Evolutionary conservation across 1,140 invertebrate species (phyloP).

Genomic region (Zaprionus kolodkinae): DNA sequence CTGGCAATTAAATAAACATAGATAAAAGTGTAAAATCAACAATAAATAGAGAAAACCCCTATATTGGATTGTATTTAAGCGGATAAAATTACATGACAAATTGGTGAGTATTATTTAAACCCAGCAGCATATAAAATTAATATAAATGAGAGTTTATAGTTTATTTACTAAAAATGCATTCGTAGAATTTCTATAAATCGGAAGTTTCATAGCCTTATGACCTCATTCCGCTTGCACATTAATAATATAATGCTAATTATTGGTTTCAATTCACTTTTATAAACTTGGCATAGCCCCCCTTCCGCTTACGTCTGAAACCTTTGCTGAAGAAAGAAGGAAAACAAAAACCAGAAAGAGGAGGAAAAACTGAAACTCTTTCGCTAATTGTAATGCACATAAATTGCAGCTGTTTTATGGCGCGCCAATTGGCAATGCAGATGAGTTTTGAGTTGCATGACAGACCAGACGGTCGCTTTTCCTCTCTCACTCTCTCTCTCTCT

Average conservation of each 20-base stretch:
- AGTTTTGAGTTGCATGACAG: conserved; percentile 54
- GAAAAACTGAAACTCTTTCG: conserved; percentile 52
- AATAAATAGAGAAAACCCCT: background rate
- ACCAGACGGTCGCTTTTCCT: conserved; percentile 11
- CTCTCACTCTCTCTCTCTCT: background rate
- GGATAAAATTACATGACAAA: conserved; percentile 25
- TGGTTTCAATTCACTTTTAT: conserved; percentile 18
- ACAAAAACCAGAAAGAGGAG: conserved; percentile 15
- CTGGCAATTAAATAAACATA: conserved; percentile 25
- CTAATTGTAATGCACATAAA: conserved; percentile 76
- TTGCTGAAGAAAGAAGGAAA: conserved; percentile 9
- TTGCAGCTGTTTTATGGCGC: conserved; percentile 60
- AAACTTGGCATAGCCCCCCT: background rate
- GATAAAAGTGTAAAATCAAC: conserved; percentile 21
- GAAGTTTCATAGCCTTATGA: background rate
- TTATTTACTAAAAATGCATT: background rate
- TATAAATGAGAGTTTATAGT: too few species aligned
- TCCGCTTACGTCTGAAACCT: background rate
- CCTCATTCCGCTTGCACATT: conserved; percentile 6
- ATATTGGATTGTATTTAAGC: conserved; percentile 39
- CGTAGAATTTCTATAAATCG: background rate
- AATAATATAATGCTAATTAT: conserved; percentile 1
- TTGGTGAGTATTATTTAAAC: conserved; percentile 46
- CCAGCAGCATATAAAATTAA: background rate
- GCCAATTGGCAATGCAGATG: conserved; percentile 78